A percentile compares a stretch with the other conserved stretches of the same genome.
These are phyloP conservation scores for Alloscopus bannaensis DNA, from an alignment of 2,888 invertebrate genomes.

Conservation along the genomic window DNA sequence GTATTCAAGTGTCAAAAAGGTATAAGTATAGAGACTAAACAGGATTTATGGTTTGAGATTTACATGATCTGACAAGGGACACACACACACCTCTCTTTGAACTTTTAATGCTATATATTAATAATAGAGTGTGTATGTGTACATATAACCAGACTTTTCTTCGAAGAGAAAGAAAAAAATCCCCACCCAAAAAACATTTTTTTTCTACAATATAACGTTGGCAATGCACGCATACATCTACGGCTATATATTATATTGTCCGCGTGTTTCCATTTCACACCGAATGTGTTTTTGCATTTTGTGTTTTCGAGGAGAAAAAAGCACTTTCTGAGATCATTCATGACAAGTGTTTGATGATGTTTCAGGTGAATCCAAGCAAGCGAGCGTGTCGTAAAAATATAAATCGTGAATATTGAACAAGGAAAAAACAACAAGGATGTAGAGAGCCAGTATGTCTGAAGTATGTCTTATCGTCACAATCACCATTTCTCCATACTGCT, in stretches of 20 bases:
- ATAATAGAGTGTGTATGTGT: constrained; percentile 23
- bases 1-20: constrained; percentile 42
- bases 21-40: constrained; percentile 47
- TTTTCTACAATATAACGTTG: constrained; percentile 11
- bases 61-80: constrained; percentile 63
- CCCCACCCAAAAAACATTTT: constrained; percentile 34
- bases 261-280: background rate
- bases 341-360: constrained; percentile 37
- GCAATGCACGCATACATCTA: too few relatives aligned
- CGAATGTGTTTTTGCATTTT: background rate
- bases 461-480: constrained; percentile 17
- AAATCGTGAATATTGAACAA: constrained; percentile 45
- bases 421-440: constrained; percentile 3
- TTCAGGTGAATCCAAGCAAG: constrained; percentile 17
- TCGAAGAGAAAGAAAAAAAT: constrained; percentile 12
- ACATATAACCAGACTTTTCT: constrained; percentile 13
- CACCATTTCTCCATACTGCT: background rate
- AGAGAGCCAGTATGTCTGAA: background rate
- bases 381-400: constrained; percentile 49
- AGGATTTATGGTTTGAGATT: constrained; percentile 61
- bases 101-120: constrained; percentile 35
- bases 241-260: constrained; percentile 21
- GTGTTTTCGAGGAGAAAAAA: background rate
- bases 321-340: constrained; percentile 15
- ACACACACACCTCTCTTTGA: constrained; percentile 43